Conservation (phyloP, 2,113 vertebrate species). For the Centropus unirufus region DNA sequence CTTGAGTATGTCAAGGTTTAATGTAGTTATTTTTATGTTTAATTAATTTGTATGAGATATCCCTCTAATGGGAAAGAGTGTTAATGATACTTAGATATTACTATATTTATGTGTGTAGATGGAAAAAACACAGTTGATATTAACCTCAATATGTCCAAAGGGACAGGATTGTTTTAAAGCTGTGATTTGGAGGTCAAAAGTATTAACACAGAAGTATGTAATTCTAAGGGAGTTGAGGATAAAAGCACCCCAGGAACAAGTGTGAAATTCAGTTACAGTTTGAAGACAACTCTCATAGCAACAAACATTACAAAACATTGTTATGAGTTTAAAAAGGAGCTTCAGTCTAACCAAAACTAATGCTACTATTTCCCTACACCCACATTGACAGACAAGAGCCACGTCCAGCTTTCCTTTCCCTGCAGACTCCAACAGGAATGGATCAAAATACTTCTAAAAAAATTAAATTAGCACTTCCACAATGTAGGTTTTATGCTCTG, state of each 20-base stretch:
- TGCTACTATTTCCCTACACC: neutral
- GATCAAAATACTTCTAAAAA: neutral
- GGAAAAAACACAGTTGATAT: neutral
- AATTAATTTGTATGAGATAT: neutral
- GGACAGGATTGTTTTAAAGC: neutral
- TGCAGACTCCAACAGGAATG: neutral
- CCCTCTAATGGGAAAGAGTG: neutral
- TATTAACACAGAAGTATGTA: neutral
- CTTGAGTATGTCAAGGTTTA: neutral
- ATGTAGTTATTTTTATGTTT: neutral
- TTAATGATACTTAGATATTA: neutral
- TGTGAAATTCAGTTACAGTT: neutral
- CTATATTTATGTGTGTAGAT: neutral
- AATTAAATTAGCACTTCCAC: neutral
- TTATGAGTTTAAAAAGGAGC: neutral
- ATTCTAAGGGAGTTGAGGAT: neutral
- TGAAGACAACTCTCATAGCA: neutral
- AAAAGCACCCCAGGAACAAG: neutral
- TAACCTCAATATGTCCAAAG: neutral
- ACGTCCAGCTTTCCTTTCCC: neutral
- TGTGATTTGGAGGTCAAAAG: neutral
- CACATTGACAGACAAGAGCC: neutral
- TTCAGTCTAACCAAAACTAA: neutral
- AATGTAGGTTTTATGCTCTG: neutral
- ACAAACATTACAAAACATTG: neutral